A percentile compares a stretch with the other conserved stretches of the same genome.
Evolutionary conservation across 2,888 invertebrate species (phyloP).

Genomic region (Diaprepes abbreviatus): DNA sequence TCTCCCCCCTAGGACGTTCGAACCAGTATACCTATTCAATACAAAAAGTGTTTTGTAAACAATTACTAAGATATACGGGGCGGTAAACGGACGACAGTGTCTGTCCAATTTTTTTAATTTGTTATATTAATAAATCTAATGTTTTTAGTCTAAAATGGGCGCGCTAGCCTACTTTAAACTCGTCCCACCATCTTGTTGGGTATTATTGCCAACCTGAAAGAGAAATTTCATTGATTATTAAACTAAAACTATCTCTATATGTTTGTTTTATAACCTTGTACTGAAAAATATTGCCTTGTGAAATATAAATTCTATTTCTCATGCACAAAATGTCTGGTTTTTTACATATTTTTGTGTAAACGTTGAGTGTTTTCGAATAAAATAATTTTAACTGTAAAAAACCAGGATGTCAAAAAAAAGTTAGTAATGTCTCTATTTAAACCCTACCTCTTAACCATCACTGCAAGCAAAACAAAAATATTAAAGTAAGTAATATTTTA

Average conservation of each 20-base stretch:
- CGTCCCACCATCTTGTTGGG: conserved; percentile 65
- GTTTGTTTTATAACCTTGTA: neutral
- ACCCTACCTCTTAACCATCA: conserved; percentile 38
- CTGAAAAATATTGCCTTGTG: neutral
- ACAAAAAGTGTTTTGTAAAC: conserved; percentile 30
- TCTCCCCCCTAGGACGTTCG: conserved; percentile 1
- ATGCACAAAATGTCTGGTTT: neutral
- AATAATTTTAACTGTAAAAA: too few relatives aligned
- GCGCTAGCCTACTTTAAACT: conserved; percentile 64
- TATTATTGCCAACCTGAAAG: conserved; percentile 64
- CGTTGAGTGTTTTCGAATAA: too few relatives aligned
- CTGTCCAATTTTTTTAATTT: conserved; percentile 65
- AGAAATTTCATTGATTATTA: conserved; percentile 21
- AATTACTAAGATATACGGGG: conserved; percentile 28
- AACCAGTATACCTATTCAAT: conserved; percentile 15
- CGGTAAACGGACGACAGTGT: conserved; percentile 52
- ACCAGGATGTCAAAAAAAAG: neutral
- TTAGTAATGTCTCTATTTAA: neutral
- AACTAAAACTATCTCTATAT: too few relatives aligned
- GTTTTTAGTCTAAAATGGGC: conserved; percentile 62
- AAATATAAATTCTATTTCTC: too few relatives aligned
- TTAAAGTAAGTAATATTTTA: too few relatives aligned
- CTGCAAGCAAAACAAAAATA: conserved; percentile 35
- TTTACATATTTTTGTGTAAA: neutral
- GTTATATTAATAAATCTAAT: conserved; percentile 65